Base-by-base conservation (phyloP, 1,140 invertebrate species). In the Anagrus nilaparvatae region DNA sequence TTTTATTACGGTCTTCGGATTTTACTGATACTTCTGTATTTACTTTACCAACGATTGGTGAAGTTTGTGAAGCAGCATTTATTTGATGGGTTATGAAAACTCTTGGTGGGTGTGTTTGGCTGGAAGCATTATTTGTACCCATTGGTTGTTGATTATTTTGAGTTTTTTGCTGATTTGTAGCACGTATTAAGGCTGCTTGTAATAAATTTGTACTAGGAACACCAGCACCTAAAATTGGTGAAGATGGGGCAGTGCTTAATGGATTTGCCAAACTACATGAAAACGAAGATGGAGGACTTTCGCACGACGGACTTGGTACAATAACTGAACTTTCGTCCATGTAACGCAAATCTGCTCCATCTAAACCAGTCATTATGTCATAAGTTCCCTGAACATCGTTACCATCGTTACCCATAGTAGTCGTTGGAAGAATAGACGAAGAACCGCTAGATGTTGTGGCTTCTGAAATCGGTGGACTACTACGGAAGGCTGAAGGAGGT, bases 301-400 rank as follows among this genome's bases (percentile, higher is more conserved):
- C 83, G 47, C 76, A 76, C 32, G 74, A 77, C 18, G 84, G 83
- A 43, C 83, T 84, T 14, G 81, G 75, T 32, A 89, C 67, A 47
- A 84, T 81, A 21, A 89, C 74, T 5, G 87, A 91, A 61, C 86
- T 90, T 56, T 92, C 88, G 58, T 91, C 88, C 87, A 91, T 90
- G 58, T 77, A 92, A 13, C 81, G 72, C 25, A 91, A 65, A 65
- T 91, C 87, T 10, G 81, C 82, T 32, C 78, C 80, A 58, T 89
- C 84, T 53, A 88, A 64, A 41, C 82, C 82, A 18, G 81, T 74
- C 37, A 88, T 63, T 41, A 84, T 69, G 55, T 90, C 85, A 55
- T 81, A 86, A 18, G 77, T 79, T n/a, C 61, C 69, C 48, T 75
- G 70, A 27, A 67, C 71, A 6, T 65, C 45, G 0, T 24, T 36